Evolutionary conservation across 2,888 invertebrate species (phyloP), one percentile per base, ranked within the genome.

Genomic region (Apodemia zela): DNA sequence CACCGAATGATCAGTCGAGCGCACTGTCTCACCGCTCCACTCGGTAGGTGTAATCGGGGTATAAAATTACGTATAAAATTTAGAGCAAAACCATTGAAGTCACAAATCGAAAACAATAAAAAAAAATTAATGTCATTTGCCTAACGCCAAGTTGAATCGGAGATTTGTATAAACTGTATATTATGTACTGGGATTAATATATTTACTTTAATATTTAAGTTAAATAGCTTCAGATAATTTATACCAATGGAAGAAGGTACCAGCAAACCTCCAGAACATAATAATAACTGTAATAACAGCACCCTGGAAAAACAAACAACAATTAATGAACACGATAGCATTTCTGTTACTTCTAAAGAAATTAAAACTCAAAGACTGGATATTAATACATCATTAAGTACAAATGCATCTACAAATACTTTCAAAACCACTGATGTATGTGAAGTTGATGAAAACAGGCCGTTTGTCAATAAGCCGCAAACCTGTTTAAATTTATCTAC

Each of bases 261-360:
- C 17, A 47, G 60, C 38, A 59, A 57, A 33, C 17, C 58, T 60
- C 33, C 66, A 47, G 58, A 63, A 60, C 51, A 59, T 47, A 66
- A 63, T 61, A 62, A 65, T 35, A 45, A 35, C 2, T 62, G 59
- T 54, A 54, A 63, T 51, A 58, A 35, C 17, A 51, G 15, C 57
- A 29, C 35, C 18, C 64, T 59, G 63, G 63, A 63, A 57, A 61
- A 38, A 21, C 65, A 65, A 63, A 45, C 21, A 1, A 61, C 62
- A 13, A 21, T 51, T 49, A 45, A 66, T 35, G 68, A 69, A 47
- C 65, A 49, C 29, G 67, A 71, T 51, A 33, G 63, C 7, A 42
- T 62, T 47, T 68, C 69, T 8, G 42, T 63, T 42, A 63, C 63
- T 51, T 68, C 69, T 8, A 70, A 66, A 58, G 73, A 73, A 68